Evolutionary conservation across 2,797 vertebrate species (phyloP), one percentile per base, ranked within the genome.

Genomic region (Melanogrammus aeglefinus): DNA sequence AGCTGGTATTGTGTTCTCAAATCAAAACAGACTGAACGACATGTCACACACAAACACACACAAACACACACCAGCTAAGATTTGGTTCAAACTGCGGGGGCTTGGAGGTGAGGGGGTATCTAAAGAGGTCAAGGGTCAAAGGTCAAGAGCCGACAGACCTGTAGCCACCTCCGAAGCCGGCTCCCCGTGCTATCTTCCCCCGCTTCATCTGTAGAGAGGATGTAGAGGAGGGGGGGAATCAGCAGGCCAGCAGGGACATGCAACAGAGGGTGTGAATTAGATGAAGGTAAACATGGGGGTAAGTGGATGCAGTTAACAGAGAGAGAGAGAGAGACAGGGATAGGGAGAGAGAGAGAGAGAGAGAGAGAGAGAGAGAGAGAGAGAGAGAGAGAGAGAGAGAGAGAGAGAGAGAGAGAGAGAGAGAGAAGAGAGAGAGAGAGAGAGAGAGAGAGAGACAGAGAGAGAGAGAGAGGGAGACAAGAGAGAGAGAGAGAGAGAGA

Each of bases 61-160:
- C 47, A 51, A 16, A 51, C 47, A 51, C 47, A 57, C 47, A 57
- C 2, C 0, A 12, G 63, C 71, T 8, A 12, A 8, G 0, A n/a
- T 69, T 69, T 27, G 27, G 63, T 69, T 27, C 1, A 24, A 66
- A 12, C 63, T 27, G 27, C 63, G 2, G 24, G 75, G 9, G 44
- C n/a, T 38, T 38, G 8, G 12, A 8, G 75, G 76, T 16, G 63
- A 39, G 47, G 21, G 18, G 35, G 7, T 14, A 76, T 41, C 75
- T 73, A 0, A 72, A 38, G 72, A 69, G 47, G 76, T 83, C 81
- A 83, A 83, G 78, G 83, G 83, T 83, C 81, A 83, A 83, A 78
- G 83, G 83, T 85, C 74, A 76, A 72, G n/a, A 69, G 13, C n/a
- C 4, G 81, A 94, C 93, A 93, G 89, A 92, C 92, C 90, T 92